These are phyloP conservation scores for Pristis pectinata DNA, from an alignment of 2,797 vertebrate genomes.

Conservation along the genomic window DNA sequence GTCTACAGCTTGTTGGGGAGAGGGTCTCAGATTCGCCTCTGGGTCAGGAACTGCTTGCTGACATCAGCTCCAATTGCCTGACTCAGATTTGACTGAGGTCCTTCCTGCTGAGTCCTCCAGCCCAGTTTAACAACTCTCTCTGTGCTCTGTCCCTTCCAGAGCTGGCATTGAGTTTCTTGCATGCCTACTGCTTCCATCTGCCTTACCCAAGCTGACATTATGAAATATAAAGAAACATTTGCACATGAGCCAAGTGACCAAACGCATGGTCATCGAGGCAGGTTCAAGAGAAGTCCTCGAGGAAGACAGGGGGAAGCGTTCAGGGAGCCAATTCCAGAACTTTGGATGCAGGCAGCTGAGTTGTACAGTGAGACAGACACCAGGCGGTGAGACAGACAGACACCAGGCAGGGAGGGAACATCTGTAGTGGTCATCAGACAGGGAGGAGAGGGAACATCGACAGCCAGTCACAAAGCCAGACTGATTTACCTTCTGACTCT, in stretches of 20 bases:
- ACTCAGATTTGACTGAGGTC: background rate
- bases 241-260: too few relatives aligned
- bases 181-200: background rate
- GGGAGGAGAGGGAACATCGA: too few relatives aligned
- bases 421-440: too few relatives aligned
- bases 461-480: background rate
- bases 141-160: background rate
- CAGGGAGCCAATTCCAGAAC: too few relatives aligned
- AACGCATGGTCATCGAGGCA: too few relatives aligned
- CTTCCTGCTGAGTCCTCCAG: background rate
- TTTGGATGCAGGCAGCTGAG: too few relatives aligned
- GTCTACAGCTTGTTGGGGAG: background rate
- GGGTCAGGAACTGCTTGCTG: background rate
- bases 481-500: constrained; percentile 9
- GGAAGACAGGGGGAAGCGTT: too few relatives aligned
- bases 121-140: background rate
- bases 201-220: too few relatives aligned
- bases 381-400: background rate
- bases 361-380: too few relatives aligned
- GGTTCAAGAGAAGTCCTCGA: too few relatives aligned
- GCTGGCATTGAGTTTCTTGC: background rate
- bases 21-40: background rate
- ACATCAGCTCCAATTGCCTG: background rate
- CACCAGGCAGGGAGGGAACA: too few relatives aligned
- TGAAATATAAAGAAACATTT: too few relatives aligned